Evolutionary conservation across 2,888 invertebrate species (phyloP).

Genomic region (Melitaea athalia): DNA sequence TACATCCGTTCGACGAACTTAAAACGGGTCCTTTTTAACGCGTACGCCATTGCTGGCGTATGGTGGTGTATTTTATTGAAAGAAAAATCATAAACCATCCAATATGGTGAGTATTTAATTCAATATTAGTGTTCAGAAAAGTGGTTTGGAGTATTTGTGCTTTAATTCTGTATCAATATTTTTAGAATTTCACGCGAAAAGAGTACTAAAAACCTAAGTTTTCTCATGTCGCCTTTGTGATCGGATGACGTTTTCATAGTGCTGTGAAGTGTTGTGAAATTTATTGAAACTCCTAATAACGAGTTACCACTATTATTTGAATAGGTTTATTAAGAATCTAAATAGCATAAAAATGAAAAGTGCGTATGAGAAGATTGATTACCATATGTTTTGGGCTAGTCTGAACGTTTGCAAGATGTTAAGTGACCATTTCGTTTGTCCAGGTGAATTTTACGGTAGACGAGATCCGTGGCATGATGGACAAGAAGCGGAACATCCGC

Average conservation of each 20-base stretch:
- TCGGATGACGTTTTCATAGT: constrained; percentile 75
- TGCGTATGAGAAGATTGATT: constrained; percentile 53
- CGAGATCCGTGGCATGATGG: constrained; percentile 99
- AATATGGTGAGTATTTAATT: constrained; percentile 86
- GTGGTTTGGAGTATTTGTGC: constrained; percentile 54
- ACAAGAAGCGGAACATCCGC: constrained; percentile 99
- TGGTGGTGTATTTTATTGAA: constrained; percentile 87
- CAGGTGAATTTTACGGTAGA: constrained; percentile 99
- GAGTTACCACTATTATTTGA: constrained; percentile 5
- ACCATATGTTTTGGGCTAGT: constrained; percentile 61
- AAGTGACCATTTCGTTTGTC: constrained; percentile 66
- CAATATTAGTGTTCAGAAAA: constrained; percentile 56
- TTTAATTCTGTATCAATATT: constrained; percentile 61
- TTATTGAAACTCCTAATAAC: constrained; percentile 18
- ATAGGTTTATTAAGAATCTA: constrained; percentile 2
- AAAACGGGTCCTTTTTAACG: constrained; percentile 84
- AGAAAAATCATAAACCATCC: constrained; percentile 91
- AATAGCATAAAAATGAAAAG: constrained; percentile 53
- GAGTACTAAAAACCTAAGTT: constrained; percentile 48
- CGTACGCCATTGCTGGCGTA: constrained; percentile 95
- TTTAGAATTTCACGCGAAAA: constrained; percentile 51
- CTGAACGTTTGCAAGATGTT: constrained; percentile 52
- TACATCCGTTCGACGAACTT: constrained; percentile 65
- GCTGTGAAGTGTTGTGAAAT: constrained; percentile 56
- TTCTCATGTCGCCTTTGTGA: constrained; percentile 64